These are phyloP conservation scores for Lycia hirtaria DNA, from an alignment of 2,888 invertebrate genomes.

Conservation along the genomic window DNA sequence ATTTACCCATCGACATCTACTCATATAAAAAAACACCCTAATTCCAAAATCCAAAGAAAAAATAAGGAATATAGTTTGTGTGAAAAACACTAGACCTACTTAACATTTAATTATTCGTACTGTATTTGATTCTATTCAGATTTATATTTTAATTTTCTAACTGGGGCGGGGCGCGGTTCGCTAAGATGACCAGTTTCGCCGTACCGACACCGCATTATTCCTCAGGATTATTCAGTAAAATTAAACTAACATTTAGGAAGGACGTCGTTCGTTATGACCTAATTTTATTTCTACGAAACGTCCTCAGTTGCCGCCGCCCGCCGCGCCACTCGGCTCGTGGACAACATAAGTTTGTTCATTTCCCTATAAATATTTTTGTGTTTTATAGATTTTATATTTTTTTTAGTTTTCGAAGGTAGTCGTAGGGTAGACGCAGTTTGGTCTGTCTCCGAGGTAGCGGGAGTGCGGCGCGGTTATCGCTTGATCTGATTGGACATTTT, in stretches of 20 bases:
- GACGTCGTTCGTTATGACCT: conserved; percentile 9
- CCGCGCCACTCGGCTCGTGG: conserved; percentile 20
- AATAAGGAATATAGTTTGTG: no score
- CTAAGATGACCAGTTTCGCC: background rate
- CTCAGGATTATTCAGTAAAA: background rate
- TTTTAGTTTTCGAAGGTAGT: conserved; percentile 63
- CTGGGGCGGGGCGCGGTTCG: conserved; percentile 1
- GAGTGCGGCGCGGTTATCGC: conserved; percentile 69
- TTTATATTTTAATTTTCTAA: background rate
- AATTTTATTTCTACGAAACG: background rate
- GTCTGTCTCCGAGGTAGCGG: conserved; percentile 60
- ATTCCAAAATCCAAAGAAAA: no score
- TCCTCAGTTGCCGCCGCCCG: background rate
- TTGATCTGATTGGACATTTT: conserved; percentile 84
- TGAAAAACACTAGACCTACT: background rate
- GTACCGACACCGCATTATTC: background rate
- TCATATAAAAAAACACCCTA: no score
- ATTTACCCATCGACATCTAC: no score
- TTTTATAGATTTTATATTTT: conserved; percentile 74
- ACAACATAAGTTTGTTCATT: conserved; percentile 51
- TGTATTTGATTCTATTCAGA: background rate
- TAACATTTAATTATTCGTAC: background rate
- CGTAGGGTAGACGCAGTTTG: conserved; percentile 61
- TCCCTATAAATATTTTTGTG: conserved; percentile 70
- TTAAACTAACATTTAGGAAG: conserved; percentile 5